A percentile compares a stretch with the other conserved stretches of the same genome.
Conservation (phyloP, 2,888 invertebrate genomes). For the Cotesia congregata region DNA sequence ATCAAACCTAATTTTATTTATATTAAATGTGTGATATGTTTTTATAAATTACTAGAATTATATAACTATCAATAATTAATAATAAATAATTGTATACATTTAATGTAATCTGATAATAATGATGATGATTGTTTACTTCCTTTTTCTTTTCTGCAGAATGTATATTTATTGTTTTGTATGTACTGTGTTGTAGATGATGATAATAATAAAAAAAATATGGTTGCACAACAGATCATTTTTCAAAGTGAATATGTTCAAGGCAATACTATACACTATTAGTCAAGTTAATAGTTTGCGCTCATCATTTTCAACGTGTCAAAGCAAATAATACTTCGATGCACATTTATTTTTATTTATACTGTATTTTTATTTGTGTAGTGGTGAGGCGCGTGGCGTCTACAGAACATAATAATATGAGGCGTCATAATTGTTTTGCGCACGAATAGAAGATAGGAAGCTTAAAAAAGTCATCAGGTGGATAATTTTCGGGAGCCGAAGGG, state of each 20-base stretch:
- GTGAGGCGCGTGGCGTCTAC: neutral
- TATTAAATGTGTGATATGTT: too few relatives aligned
- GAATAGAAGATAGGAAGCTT: neutral
- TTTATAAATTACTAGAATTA: too few relatives aligned
- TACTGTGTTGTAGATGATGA: neutral
- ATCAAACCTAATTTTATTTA: too few relatives aligned
- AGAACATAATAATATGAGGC: too few relatives aligned
- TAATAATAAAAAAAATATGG: neutral
- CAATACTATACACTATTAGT: constrained; percentile 34
- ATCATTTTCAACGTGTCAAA: constrained; percentile 35
- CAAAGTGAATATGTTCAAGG: constrained; percentile 13
- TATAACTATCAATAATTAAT: too few relatives aligned
- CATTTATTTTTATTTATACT: constrained; percentile 1
- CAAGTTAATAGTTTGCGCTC: constrained; percentile 27
- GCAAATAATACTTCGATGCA: constrained; percentile 8
- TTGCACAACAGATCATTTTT: constrained; percentile 11
- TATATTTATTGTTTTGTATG: too few relatives aligned
- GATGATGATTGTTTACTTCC: too few relatives aligned
- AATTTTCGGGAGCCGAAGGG: neutral
- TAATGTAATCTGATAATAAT: too few relatives aligned
- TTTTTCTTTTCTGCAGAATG: too few relatives aligned
- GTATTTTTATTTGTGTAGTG: constrained; percentile 11
- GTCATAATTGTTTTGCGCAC: constrained; percentile 33
- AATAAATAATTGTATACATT: too few relatives aligned
- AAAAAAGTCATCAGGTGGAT: neutral